phyloP scores from a whole-genome alignment of 2,113 vertebrate genomes.

The Phoenicopterus ruber region DNA sequence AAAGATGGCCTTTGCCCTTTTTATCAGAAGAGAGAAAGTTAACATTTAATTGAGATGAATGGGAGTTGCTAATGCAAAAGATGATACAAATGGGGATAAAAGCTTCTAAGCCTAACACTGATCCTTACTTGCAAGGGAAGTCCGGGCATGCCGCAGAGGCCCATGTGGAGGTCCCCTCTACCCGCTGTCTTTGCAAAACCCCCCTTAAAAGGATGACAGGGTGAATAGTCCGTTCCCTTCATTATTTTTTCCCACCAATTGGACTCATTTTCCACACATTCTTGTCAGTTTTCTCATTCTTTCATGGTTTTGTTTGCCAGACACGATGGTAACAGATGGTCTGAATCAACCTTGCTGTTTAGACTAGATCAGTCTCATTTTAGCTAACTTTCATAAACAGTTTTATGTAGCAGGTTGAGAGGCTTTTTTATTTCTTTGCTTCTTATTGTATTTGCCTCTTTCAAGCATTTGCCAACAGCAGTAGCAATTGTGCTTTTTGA shows the following conservation, averaged over 20 bases:
- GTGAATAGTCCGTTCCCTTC: background rate
- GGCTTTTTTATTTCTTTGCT: background rate
- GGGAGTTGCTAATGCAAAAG: background rate
- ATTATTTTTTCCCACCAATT: background rate
- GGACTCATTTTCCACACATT: conserved; percentile 43
- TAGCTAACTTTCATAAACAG: background rate
- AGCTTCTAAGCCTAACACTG: background rate
- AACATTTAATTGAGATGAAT: background rate
- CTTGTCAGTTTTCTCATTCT: conserved; percentile 46
- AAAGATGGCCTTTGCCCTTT: background rate
- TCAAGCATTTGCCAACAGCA: background rate
- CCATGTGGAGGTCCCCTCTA: background rate
- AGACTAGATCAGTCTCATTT: conserved; percentile 25
- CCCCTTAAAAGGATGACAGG: background rate
- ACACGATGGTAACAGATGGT: conserved; percentile 44
- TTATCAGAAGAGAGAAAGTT: background rate
- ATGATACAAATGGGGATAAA: background rate
- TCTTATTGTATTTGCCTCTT: background rate
- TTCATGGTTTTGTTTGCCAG: conserved; percentile 17
- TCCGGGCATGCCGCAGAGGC: background rate
- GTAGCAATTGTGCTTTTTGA: background rate
- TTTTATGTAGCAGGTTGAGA: background rate
- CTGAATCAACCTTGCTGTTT: conserved; percentile 46
- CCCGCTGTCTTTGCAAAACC: background rate
- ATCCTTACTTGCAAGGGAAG: background rate